A percentile compares a stretch with the other conserved stretches of the same genome.
Conservation (phyloP, 2,888 invertebrate genomes). For the Escarpia spicata region DNA sequence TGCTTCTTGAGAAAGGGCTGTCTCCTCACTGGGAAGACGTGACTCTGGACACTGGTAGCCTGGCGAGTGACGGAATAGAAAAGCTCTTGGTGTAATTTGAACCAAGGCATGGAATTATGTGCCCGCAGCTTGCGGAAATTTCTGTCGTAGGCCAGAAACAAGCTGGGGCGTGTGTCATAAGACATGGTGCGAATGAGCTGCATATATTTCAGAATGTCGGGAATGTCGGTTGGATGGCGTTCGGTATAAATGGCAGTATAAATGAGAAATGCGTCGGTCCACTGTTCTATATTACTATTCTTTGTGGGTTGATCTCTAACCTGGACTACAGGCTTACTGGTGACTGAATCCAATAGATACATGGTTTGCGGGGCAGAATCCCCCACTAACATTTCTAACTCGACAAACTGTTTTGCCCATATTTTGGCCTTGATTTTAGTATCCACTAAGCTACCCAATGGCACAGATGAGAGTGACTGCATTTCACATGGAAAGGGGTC, state of each 20-base stretch:
- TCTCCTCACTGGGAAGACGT: neutral
- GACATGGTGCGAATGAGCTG: neutral
- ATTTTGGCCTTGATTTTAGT: neutral
- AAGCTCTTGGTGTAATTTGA: neutral
- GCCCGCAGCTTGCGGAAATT: neutral
- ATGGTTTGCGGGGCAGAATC: no score
- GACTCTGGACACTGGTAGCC: neutral
- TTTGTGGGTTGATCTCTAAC: neutral
- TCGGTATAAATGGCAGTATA: neutral
- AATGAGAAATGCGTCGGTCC: conserved; percentile 13
- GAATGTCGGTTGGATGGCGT: neutral
- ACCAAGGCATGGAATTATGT: neutral
- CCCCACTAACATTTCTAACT: no score
- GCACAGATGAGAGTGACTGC: neutral
- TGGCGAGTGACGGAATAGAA: neutral
- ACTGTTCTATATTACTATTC: neutral
- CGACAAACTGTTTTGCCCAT: neutral
- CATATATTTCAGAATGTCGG: neutral
- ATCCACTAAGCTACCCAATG: neutral
- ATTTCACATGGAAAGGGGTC: neutral
- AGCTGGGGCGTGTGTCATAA: no score
- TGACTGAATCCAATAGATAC: no score
- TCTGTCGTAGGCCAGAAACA: neutral
- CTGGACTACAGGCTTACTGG: neutral
- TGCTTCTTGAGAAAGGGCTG: neutral